Evolutionary conservation across 1,140 invertebrate genomes (phyloP), one percentile per base, ranked within the genome.

Genomic region (Meteorus sp.): DNA sequence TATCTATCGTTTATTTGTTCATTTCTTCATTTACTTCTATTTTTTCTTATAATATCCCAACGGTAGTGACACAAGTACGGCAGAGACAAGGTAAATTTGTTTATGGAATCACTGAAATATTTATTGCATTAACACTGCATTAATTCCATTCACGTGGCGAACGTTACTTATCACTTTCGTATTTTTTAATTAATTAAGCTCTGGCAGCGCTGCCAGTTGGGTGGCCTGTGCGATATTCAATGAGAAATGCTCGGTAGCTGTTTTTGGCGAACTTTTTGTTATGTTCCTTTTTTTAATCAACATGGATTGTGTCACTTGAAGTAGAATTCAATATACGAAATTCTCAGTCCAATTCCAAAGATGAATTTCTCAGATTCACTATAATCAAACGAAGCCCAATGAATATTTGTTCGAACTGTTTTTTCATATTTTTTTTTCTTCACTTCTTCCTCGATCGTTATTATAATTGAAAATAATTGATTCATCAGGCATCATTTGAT

Each of bases 71-170:
- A 66, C 61, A 66, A 73, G 71, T 72, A 67, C 70, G 67, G 59
- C 73, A 75, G 62, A 69, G 71, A 73, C 71, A 72, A 75, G 71
- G 73, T 73, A 75, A 75, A 70, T 71, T 59, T 33, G 20, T 33
- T 60, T 62, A 65, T 64, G 57, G 8, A 33, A 39, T 41, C 37
- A 41, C 7, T 41, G 3, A 54, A 27, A 37, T 11, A 39, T 27
- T 59, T 53, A 37, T 41, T 59, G 50, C 56, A 50, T 50, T n/a
- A n/a, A 57, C 35, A 52, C 56, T 52, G 23, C 48, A 59, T 59
- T 59, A 25, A 23, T 20, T 47, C 15, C 33, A 37, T n/a, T 50
- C 47, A 69, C 63, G 31, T 61, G 63, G 61, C 65, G n/a, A n/a
- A n/a, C n/a, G n/a, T n/a, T n/a, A 15, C 15, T 44, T 44, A 7